A percentile compares a stretch with the other conserved stretches of the same genome.
These are phyloP conservation scores for Horisme vitalbata DNA, from an alignment of 2,888 invertebrate genomes.

Conservation along the genomic window DNA sequence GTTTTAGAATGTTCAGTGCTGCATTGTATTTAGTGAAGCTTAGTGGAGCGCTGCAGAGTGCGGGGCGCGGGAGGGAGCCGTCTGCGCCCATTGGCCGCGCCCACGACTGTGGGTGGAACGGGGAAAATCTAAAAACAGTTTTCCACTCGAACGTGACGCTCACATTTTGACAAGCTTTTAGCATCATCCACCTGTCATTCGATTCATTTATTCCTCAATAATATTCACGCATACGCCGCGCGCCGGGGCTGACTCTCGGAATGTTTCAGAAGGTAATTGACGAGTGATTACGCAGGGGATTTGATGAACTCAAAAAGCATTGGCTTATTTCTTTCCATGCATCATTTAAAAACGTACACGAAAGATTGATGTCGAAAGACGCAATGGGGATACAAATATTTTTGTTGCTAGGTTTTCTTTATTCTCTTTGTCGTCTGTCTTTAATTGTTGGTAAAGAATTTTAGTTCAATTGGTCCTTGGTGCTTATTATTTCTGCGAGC, in stretches of 20 bases:
- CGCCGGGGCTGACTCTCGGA: constrained; percentile 41
- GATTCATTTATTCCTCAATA: constrained; percentile 52
- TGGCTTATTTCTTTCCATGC: constrained; percentile 17
- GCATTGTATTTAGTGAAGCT: constrained; percentile 51
- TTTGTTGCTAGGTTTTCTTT: too few relatives aligned
- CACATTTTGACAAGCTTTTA: constrained; percentile 76
- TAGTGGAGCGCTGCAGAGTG: constrained; percentile 46
- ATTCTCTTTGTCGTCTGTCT: too few relatives aligned
- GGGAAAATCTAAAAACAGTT: constrained; percentile 64
- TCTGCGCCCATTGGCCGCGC: constrained; percentile 76
- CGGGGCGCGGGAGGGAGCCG: constrained; percentile 45
- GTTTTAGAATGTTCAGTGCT: constrained; percentile 33
- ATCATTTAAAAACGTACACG: constrained; percentile 14
- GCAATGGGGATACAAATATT: not conserved
- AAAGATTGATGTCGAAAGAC: constrained; percentile 18
- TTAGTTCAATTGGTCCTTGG: too few relatives aligned
- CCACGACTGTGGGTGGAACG: constrained; percentile 68
- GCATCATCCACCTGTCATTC: constrained; percentile 66
- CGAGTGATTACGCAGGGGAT: constrained; percentile 61
- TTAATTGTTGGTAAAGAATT: too few relatives aligned
- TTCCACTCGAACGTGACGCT: constrained; percentile 56
- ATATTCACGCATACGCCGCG: constrained; percentile 43
- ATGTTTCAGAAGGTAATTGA: constrained; percentile 47
- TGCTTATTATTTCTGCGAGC: too few relatives aligned
- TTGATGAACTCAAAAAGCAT: constrained; percentile 37